Conservation (phyloP, 2,888 invertebrate genomes). For the Pheosia tremula region DNA sequence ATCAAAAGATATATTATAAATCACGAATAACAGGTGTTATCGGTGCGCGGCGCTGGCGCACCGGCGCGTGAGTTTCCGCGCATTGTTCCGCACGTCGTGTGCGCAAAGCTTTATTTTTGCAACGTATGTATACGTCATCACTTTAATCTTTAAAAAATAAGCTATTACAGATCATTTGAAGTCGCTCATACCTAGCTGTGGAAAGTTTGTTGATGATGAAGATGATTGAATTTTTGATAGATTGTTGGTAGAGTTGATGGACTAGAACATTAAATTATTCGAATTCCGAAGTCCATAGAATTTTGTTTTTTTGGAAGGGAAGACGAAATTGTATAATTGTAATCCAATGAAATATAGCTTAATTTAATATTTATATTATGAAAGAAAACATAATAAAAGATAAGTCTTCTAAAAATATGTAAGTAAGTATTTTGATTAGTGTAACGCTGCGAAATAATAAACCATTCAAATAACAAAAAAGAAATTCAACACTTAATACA, state of each 20-base stretch:
- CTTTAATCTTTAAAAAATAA: conserved; percentile 31
- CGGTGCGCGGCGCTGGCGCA: conserved; percentile 28
- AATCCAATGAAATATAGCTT: too few relatives aligned
- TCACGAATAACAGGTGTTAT: conserved; percentile 33
- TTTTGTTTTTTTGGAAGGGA: background rate
- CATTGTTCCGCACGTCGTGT: conserved; percentile 48
- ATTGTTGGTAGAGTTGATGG: background rate
- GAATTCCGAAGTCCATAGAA: too few relatives aligned
- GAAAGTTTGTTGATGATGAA: conserved; percentile 6
- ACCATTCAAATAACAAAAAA: background rate
- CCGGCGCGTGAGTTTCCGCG: conserved; percentile 54
- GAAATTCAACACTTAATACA: background rate
- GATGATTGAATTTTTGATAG: background rate
- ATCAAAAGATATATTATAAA: conserved; percentile 39
- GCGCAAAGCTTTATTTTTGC: conserved; percentile 22
- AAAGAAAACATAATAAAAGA: too few relatives aligned
- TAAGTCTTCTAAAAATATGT: too few relatives aligned
- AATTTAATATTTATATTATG: too few relatives aligned
- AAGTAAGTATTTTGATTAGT: too few relatives aligned
- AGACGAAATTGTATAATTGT: too few relatives aligned
- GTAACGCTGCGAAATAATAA: too few relatives aligned
- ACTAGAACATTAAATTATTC: too few relatives aligned
- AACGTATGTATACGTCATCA: conserved; percentile 19
- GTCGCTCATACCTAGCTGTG: background rate
- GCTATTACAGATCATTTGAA: conserved; percentile 21